Percentiles rank a stretch among this genome's conserved stretches.
phyloP scores from a whole-genome alignment of 2,888 invertebrate genomes.

The Colostygia pectinataria region DNA sequence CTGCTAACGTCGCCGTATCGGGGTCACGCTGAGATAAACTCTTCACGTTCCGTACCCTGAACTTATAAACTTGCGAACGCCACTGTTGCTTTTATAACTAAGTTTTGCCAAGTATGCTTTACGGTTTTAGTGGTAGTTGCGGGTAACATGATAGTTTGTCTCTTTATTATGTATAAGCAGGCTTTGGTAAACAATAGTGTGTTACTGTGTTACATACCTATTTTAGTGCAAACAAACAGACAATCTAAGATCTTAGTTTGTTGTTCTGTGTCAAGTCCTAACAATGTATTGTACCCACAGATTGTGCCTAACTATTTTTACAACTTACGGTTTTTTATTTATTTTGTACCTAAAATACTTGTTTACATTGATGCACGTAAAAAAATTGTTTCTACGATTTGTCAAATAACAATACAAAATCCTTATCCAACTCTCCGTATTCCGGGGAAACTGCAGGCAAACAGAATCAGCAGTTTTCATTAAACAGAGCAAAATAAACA shows the following conservation, averaged over 20 bases:
- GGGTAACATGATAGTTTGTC: slow-evolving; percentile 41
- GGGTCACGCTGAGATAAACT: slow-evolving; percentile 70
- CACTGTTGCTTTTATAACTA: slow-evolving; percentile 50
- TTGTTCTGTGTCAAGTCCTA: too few species aligned
- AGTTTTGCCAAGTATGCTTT: slow-evolving; percentile 45
- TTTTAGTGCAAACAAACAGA: too few species aligned
- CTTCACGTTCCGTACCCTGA: slow-evolving; percentile 55
- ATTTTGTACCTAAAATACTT: too few species aligned
- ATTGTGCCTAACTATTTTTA: too few species aligned
- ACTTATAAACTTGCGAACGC: slow-evolving; percentile 60
- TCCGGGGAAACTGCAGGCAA: slow-evolving; percentile 15
- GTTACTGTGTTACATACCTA: too few species aligned
- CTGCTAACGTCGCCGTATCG: slow-evolving; percentile 62
- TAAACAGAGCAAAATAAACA: slow-evolving; percentile 26
- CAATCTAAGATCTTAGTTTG: too few species aligned
- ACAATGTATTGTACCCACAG: too few species aligned
- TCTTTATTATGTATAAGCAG: slow-evolving; percentile 11
- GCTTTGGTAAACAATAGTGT: too few species aligned
- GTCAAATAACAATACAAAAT: slow-evolving; percentile 6
- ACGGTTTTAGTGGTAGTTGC: slow-evolving; percentile 37
- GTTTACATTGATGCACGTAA: too few species aligned
- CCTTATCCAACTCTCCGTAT: slow-evolving; percentile 3
- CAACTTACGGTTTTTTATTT: too few species aligned
- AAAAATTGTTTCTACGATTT: slow-evolving; percentile 5
- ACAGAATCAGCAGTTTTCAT: slow-evolving; percentile 25